Conservation (phyloP, 37 sponge, comb jelly and placozoan genomes). For the Bolinopsis microptera region DNA sequence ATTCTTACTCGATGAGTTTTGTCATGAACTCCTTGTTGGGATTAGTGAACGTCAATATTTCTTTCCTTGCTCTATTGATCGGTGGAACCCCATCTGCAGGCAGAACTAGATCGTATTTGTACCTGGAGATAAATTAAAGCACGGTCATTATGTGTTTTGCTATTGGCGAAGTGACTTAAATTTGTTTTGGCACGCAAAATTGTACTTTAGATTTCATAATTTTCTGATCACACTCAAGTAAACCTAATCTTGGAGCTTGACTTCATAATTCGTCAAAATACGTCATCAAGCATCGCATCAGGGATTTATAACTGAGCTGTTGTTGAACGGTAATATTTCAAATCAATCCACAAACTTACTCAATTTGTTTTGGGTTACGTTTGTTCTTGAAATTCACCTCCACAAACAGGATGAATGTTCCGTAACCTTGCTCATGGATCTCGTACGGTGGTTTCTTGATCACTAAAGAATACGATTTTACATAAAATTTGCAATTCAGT, state of each 20-base stretch:
- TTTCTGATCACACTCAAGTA: too few relatives aligned
- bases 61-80: conserved; percentile 86
- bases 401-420: conserved; percentile 87
- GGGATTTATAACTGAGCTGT: too few relatives aligned
- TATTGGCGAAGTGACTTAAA: too few relatives aligned
- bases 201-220: too few relatives aligned
- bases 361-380: conserved; percentile 85
- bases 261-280: too few relatives aligned
- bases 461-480: conserved; percentile 71
- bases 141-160: too few relatives aligned
- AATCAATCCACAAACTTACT: too few relatives aligned
- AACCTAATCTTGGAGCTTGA: too few relatives aligned
- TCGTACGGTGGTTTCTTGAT: conserved; percentile 95
- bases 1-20: conserved; percentile 35
- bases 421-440: conserved; percentile 95
- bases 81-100: conserved; percentile 90
- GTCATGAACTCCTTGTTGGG: conserved; percentile 87
- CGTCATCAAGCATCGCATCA: too few relatives aligned
- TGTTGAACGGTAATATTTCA: too few relatives aligned
- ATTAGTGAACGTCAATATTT: conserved; percentile 94
- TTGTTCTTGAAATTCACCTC: conserved; percentile 94
- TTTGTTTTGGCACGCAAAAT: too few relatives aligned
- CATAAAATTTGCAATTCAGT: not conserved
- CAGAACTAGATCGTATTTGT: conserved; percentile 90
- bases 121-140: conserved; percentile 65